Percentiles rank a stretch among this genome's conserved stretches.
Evolutionary conservation across 2,113 vertebrate species (phyloP).

Genomic region (Erpornis zantholeuca): DNA sequence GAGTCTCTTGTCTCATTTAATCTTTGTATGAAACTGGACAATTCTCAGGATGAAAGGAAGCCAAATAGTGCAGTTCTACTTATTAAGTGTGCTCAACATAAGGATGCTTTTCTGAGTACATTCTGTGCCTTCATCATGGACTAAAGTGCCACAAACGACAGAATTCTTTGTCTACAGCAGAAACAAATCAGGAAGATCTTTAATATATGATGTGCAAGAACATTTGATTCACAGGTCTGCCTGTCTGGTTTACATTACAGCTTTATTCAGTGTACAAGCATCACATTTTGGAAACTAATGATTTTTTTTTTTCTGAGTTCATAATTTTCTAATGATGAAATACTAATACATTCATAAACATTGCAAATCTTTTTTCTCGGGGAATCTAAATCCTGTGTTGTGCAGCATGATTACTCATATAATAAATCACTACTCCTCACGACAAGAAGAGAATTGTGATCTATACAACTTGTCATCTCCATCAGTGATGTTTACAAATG

Average conservation of each 20-base stretch:
- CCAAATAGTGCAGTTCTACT: not conserved
- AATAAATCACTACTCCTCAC: not conserved
- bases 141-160: not conserved
- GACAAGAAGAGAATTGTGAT: not conserved
- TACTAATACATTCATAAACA: not conserved
- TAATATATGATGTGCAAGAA: not conserved
- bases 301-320: not conserved
- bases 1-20: not conserved
- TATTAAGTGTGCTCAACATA: not conserved
- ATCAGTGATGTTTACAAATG: slow-evolving; percentile 31
- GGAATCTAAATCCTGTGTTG: not conserved
- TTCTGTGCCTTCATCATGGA: not conserved
- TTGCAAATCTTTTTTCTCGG: not conserved
- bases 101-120: not conserved
- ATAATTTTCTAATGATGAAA: not conserved
- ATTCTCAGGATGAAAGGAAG: not conserved
- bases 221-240: not conserved
- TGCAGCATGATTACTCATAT: not conserved
- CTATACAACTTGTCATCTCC: slow-evolving; percentile 4
- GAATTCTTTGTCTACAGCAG: not conserved
- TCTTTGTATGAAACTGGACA: not conserved
- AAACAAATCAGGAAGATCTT: not conserved
- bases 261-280: not conserved
- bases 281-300: not conserved
- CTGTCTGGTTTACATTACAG: not conserved